phyloP scores from a whole-genome alignment of 2,888 invertebrate genomes.

The Acleris emargana region DNA sequence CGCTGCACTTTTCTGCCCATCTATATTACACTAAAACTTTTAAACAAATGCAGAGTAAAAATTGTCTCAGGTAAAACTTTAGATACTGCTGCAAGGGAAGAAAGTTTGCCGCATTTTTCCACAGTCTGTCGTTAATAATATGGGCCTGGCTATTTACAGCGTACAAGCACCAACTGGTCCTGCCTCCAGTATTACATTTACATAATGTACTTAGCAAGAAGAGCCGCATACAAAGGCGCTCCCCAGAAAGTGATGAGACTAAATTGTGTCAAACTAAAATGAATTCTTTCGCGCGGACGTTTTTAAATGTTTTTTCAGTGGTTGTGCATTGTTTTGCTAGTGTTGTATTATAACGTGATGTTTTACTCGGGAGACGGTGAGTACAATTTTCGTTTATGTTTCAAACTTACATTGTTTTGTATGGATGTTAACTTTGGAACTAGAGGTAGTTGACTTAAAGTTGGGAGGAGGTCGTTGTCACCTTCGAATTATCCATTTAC shows the following conservation, averaged over 20 bases:
- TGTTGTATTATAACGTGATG: constrained; percentile 61
- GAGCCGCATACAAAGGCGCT: constrained; percentile 73
- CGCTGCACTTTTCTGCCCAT: constrained; percentile 9
- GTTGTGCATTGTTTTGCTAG: constrained; percentile 48
- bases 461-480: constrained; percentile 5
- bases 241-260: constrained; percentile 64
- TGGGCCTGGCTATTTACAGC: constrained; percentile 66
- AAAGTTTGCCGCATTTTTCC: constrained; percentile 34
- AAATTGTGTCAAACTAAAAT: constrained; percentile 59
- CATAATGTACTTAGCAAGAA: constrained; percentile 75
- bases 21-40: constrained; percentile 20
- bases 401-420: constrained; percentile 48
- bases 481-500: neutral
- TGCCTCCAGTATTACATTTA: constrained; percentile 75
- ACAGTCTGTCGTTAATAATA: constrained; percentile 58
- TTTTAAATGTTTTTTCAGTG: constrained; percentile 56
- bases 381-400: constrained; percentile 48
- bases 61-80: constrained; percentile 6
- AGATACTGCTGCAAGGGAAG: constrained; percentile 38
- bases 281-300: constrained; percentile 53
- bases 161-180: constrained; percentile 62
- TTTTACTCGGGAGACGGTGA: constrained; percentile 51
- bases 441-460: constrained; percentile 13
- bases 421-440: constrained; percentile 19
- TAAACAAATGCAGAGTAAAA: constrained; percentile 43